These are phyloP conservation scores for Stegostoma tigrinum DNA, from an alignment of 2,113 vertebrate species.

Conservation along the genomic window DNA sequence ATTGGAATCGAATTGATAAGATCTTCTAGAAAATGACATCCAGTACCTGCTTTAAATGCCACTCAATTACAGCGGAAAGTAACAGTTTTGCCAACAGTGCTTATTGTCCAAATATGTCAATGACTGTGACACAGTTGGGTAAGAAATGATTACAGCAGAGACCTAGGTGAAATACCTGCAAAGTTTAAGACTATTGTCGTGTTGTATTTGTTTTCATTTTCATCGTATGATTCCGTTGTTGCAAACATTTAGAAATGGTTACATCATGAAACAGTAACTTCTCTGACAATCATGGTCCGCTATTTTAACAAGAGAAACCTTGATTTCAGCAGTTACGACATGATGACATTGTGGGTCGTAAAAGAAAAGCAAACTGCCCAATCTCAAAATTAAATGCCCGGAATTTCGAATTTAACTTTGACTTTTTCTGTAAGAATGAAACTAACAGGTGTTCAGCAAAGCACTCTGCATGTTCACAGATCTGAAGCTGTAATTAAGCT, in stretches of 20 bases:
- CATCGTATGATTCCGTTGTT: not conserved
- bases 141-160: not conserved
- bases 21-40: conserved; percentile 13
- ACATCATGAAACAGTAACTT: not conserved
- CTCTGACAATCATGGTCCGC: not conserved
- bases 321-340: not conserved
- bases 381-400: not conserved
- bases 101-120: not conserved
- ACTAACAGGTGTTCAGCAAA: not conserved
- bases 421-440: not conserved
- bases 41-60: not conserved
- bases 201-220: not conserved
- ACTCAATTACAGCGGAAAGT: not conserved
- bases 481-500: not conserved
- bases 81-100: not conserved
- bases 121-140: not conserved
- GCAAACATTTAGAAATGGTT: not conserved
- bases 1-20: not conserved
- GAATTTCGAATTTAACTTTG: not conserved
- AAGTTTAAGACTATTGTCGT: not conserved
- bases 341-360: not conserved
- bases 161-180: not conserved
- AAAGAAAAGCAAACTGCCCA: not conserved
- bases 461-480: not conserved
- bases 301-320: not conserved